Evolutionary conservation across 2,888 invertebrate genomes (phyloP), one percentile per base, ranked within the genome.

Genomic region (Calephelis perditalis): DNA sequence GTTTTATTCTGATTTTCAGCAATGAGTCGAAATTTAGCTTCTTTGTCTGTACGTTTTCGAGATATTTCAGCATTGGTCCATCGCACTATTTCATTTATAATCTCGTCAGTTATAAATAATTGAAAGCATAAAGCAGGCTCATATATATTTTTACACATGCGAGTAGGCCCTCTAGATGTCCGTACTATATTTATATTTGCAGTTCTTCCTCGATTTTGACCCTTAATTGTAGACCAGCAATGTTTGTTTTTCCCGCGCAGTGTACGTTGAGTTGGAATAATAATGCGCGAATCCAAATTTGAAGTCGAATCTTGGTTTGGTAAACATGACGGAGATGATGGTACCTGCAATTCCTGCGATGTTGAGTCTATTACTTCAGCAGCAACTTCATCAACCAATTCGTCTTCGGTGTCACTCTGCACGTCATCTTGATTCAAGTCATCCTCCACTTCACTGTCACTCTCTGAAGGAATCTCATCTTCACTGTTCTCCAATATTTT

Each of bases 101-200:
- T 62, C 9, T 65, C 63, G 37, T 65, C 62, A 12, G 65, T 63
- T 10, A 63, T 60, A 46, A 65, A 65, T 40, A 62, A 10, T 55
- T 60, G n/a, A 56, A 65, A 64, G 47, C 59, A 64, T 56, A 44
- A 12, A 12, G 47, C 2, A 26, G 64, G 58, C 7, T 62, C 62
- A 57, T 11, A 62, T 11, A 61, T 12, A 47, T 57, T 55, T 47
- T 40, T 26, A 47, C 57, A 57, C 57, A 57, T 54, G 6, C 62
- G 54, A 35, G 45, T 60, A 47, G 56, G 56, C 9, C 57, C 57
- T 26, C 44, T 57, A 35, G 45, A 35, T 45, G 57, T 45, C n/a
- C 57, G 46, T 46, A 57, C 45, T 35, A 57, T 57, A 46, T 57
- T 57, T 8, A 57, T 46, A 36, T 8, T 11, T 36, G 57, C 11